phyloP scores from a whole-genome alignment of 1,140 invertebrate species.

The Doryteuthis pealeii region DNA sequence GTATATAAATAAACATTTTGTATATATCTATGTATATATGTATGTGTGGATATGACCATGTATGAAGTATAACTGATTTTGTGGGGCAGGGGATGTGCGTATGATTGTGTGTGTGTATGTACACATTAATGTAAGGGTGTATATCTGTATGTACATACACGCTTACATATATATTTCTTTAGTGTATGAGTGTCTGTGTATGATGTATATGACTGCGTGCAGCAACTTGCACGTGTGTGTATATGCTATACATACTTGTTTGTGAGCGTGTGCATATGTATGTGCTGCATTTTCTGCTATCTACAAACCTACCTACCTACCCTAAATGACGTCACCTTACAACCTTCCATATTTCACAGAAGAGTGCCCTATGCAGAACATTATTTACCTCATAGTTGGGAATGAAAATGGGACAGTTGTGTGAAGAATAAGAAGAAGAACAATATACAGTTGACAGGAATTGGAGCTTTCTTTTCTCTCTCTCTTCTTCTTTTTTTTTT shows the following conservation, averaged over 20 bases:
- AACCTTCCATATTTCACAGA: slow-evolving; percentile 8
- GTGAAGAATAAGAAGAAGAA: too few relatives aligned
- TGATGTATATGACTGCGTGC: background rate
- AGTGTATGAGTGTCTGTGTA: background rate
- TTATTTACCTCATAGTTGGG: slow-evolving; percentile 10
- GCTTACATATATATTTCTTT: background rate
- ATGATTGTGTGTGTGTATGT: background rate
- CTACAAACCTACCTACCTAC: slow-evolving; percentile 3
- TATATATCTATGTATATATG: background rate
- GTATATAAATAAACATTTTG: background rate
- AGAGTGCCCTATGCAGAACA: slow-evolving; percentile 10
- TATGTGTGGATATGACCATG: background rate
- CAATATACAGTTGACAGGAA: background rate
- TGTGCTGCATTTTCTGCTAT: slow-evolving; percentile 1
- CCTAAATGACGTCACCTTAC: too few relatives aligned
- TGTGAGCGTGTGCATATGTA: background rate
- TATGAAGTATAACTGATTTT: background rate
- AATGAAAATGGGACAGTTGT: background rate
- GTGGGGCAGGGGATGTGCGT: background rate
- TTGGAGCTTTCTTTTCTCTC: too few relatives aligned
- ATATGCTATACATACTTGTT: background rate
- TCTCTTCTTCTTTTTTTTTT: too few relatives aligned
- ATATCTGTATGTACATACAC: background rate
- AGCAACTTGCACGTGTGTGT: background rate
- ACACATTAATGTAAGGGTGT: background rate